phyloP scores from a whole-genome alignment of 1,140 invertebrate species.

The Hypsibius dujardini region DNA sequence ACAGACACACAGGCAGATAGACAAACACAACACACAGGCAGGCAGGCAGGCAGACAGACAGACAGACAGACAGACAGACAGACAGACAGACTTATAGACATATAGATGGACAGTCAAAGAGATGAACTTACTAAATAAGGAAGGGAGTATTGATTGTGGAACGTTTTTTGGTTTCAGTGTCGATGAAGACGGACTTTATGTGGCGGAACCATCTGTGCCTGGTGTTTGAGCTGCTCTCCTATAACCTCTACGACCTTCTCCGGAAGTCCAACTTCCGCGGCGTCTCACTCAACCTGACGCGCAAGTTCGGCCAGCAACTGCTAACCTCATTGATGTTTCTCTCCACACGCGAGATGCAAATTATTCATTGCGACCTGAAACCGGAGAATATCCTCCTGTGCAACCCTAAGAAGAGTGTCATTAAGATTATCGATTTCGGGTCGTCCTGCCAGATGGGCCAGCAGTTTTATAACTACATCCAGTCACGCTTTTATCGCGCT shows the following conservation, averaged over 20 bases:
- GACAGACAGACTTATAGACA: too few relatives aligned
- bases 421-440: slow-evolving; percentile 46
- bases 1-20: too few relatives aligned
- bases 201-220: slow-evolving; percentile 98
- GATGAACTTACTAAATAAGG: too few relatives aligned
- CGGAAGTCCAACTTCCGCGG: slow-evolving; percentile 98
- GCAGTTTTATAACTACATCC: slow-evolving; percentile 99
- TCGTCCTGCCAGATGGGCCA: slow-evolving; percentile 47
- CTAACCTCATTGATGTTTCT: slow-evolving; percentile 17
- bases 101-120: too few relatives aligned
- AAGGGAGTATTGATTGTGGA: too few relatives aligned
- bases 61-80: too few relatives aligned
- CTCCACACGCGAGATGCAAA: slow-evolving; percentile 92
- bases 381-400: slow-evolving; percentile 98
- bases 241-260: slow-evolving; percentile 96
- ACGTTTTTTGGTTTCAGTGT: slow-evolving; percentile 52
- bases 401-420: slow-evolving; percentile 95
- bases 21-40: too few relatives aligned
- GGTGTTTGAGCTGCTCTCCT: slow-evolving; percentile 96
- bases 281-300: slow-evolving; percentile 92
- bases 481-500: slow-evolving; percentile 93
- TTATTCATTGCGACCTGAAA: slow-evolving; percentile 99
- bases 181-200: slow-evolving; percentile 98
- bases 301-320: slow-evolving; percentile 84
- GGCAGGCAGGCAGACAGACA: too few relatives aligned